Evolutionary conservation across 30 jellyfish, hydroid and myxozoan species (phyloP).

Genomic region (Aurelia aurita): DNA sequence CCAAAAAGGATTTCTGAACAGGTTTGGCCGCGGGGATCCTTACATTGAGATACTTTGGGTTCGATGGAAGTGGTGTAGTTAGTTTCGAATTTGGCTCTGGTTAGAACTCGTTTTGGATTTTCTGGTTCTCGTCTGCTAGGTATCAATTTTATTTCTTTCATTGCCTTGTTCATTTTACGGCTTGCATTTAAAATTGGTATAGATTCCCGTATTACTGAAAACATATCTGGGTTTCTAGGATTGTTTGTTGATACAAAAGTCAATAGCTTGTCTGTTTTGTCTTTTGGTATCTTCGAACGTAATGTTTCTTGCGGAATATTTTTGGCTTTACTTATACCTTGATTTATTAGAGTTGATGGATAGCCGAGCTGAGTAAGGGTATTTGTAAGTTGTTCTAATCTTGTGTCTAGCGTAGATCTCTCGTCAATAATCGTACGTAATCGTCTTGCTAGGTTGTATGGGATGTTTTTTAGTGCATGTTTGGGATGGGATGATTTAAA

Average conservation of each 20-base stretch:
- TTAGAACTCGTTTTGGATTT: slow-evolving; percentile 28
- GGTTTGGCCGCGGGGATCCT: too few species aligned
- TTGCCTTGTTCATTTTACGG: too few species aligned
- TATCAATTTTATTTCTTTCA: too few species aligned
- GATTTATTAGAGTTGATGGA: slow-evolving; percentile 23
- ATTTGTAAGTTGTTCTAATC: background rate
- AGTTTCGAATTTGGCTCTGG: slow-evolving; percentile 23
- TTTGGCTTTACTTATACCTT: slow-evolving; percentile 5
- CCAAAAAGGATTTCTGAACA: too few species aligned
- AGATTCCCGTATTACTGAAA: slow-evolving; percentile 16
- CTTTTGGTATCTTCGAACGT: background rate
- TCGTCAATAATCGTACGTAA: too few species aligned
- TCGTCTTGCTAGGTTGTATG: too few species aligned
- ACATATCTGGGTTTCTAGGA: slow-evolving; percentile 47
- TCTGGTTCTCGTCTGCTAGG: slow-evolving; percentile 47
- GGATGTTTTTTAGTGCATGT: too few species aligned
- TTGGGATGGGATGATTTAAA: too few species aligned
- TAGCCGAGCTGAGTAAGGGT: background rate
- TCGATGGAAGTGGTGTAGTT: background rate
- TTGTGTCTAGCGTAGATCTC: too few species aligned
- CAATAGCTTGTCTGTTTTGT: background rate
- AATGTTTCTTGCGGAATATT: slow-evolving; percentile 8
- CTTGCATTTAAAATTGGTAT: slow-evolving; percentile 28
- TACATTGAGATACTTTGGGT: too few species aligned
- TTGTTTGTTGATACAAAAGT: slow-evolving; percentile 27